Base-by-base conservation (phyloP, 1,140 invertebrate genomes). In the Cardiocondyla obscurior region DNA sequence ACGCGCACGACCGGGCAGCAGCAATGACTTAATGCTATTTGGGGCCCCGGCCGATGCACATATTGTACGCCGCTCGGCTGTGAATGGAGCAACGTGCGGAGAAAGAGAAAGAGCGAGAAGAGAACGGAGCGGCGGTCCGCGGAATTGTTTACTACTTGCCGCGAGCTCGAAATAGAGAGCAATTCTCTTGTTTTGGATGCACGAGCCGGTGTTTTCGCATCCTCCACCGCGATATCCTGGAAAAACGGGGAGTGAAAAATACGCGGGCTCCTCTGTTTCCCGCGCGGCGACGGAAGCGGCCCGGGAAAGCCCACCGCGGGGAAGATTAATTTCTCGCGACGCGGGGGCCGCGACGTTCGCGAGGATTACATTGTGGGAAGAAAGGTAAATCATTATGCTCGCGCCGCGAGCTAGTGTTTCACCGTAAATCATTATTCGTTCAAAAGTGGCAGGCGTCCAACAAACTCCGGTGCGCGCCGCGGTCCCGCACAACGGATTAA, bases 21-120 rank as follows among this genome's bases (percentile, higher is more conserved):
- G 87, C 87, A 89, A 87, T 86, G 85, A 89, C 83, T 89, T 89
- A 89, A 89, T 89, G 82, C 87, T 89, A 89, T 89, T 89, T 87
- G 76, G 87, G 81, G 83, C 55, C 72, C 73, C 60, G 67, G 39
- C 64, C 53, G 55, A 83, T 86, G 64, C 74, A 70, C 85, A 81
- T 69, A 86, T 81, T 89, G 77, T 84, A 81, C 28, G 57, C 76
- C 76, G 51, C 69, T 88, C 67, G 73, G n/a, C 69, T 77, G 79
- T 85, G 83, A 83, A 88, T 73, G 85, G 82, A 64, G 84, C 62
- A 87, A 84, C 81, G 72, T 74, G 25, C 10, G 14, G 30, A 53
- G 19, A 70, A 0, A 25, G 44, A 14, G 8, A 36, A 22, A 60
- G 14, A 70, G 46, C 55, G 33, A 36, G 64, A 58, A 67, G 28